Evolutionary conservation across 2,113 vertebrate genomes (phyloP).

Genomic region (Microcebus jonahi): DNA sequence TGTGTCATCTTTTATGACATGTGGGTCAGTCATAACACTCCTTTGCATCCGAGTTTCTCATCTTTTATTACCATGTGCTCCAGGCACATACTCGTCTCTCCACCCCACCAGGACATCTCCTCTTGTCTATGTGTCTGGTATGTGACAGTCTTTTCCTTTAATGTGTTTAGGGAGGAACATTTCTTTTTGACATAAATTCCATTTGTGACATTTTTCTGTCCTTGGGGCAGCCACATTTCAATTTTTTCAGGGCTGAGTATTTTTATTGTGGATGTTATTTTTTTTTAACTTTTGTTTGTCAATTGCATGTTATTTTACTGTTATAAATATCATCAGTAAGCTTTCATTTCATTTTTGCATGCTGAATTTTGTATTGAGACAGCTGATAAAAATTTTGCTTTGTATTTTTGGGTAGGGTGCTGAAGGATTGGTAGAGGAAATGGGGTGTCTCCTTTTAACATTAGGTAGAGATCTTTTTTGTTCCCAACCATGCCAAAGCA

Average conservation of each 20-base stretch:
- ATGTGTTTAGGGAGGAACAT: constrained; percentile 41
- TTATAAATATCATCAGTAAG: background rate
- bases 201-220: constrained; percentile 60
- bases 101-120: background rate
- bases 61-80: background rate
- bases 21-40: constrained; percentile 14
- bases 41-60: background rate
- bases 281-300: background rate
- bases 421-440: background rate
- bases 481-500: background rate
- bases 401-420: background rate
- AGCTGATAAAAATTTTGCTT: background rate
- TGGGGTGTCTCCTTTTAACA: background rate
- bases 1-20: constrained; percentile 55
- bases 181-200: background rate
- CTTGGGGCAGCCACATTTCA: background rate
- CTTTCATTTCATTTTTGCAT: background rate
- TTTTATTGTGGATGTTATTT: constrained; percentile 1
- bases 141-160: constrained; percentile 59
- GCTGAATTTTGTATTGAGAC: background rate
- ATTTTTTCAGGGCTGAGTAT: background rate
- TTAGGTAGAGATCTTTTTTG: background rate
- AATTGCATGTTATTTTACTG: background rate
- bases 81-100: background rate
- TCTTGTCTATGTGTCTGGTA: constrained; percentile 3